These are phyloP conservation scores for Hephaestus fuliginosus DNA, from an alignment of 2,797 vertebrate species.

Conservation along the genomic window DNA sequence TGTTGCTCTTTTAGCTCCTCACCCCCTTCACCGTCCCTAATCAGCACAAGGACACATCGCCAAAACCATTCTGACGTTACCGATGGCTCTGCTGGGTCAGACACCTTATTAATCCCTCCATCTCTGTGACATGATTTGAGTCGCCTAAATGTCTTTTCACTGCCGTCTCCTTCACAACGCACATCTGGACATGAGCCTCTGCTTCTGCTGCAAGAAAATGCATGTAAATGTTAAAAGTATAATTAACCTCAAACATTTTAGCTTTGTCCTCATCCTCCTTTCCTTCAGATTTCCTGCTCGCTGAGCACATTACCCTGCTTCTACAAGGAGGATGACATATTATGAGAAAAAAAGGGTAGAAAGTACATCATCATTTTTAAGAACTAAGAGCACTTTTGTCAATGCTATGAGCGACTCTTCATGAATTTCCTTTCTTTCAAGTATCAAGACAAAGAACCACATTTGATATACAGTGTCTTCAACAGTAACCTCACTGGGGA, in stretches of 20 bases:
- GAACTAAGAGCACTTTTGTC: conserved; percentile 15
- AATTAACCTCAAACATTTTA: conserved; percentile 41
- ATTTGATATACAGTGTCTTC: neutral
- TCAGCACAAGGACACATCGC: conserved; percentile 23
- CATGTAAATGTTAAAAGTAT: conserved; percentile 54
- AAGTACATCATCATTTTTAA: conserved; percentile 9
- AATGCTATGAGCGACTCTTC: neutral
- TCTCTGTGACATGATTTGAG: conserved; percentile 13
- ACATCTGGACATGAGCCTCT: conserved; percentile 29
- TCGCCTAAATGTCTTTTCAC: conserved; percentile 34
- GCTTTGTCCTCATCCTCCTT: conserved; percentile 11
- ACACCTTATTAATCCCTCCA: conserved; percentile 20
- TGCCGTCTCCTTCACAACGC: conserved; percentile 12
- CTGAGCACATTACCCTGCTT: conserved; percentile 32
- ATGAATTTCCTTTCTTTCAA: no score
- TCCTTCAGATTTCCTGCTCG: conserved; percentile 18
- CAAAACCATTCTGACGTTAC: conserved; percentile 10
- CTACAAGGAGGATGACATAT: conserved; percentile 2
- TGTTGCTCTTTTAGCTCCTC: conserved; percentile 14
- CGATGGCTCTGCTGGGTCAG: conserved; percentile 5
- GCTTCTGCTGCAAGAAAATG: conserved; percentile 44
- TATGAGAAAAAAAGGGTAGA: conserved; percentile 3
- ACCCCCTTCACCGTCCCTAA: conserved; percentile 9
- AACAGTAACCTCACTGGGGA: neutral
- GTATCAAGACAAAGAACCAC: no score